Percentiles rank a stretch among this genome's conserved stretches.
phyloP scores from a whole-genome alignment of 2,797 vertebrate species.

The Synanceia verrucosa region DNA sequence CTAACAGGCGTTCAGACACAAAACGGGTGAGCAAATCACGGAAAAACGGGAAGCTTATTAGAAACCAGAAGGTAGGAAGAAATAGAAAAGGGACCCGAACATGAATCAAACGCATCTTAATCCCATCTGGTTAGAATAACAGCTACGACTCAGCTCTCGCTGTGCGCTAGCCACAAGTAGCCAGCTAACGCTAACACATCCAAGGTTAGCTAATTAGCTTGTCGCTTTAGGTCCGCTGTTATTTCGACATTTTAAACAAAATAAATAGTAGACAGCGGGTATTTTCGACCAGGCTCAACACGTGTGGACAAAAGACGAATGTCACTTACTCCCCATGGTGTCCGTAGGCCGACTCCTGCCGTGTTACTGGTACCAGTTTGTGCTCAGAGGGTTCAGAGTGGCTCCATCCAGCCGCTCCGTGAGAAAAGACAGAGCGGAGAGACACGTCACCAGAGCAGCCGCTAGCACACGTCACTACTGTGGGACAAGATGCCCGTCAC shows the following conservation, averaged over 20 bases:
- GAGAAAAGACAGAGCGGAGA: slow-evolving; percentile 73
- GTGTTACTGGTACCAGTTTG: slow-evolving; percentile 52
- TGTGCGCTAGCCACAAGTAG: slow-evolving; percentile 46
- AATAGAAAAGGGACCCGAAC: rapidly evolving
- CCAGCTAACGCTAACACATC: slow-evolving; percentile 38
- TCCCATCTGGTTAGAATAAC: not conserved
- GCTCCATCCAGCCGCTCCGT: slow-evolving; percentile 75
- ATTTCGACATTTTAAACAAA: not conserved
- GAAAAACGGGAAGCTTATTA: not conserved
- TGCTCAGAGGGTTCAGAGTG: slow-evolving; percentile 69
- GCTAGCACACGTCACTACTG: slow-evolving; percentile 79
- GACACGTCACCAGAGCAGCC: slow-evolving; percentile 86
- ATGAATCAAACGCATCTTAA: not conserved
- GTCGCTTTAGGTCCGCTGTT: not conserved
- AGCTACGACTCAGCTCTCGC: slow-evolving; percentile 13
- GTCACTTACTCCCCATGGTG: slow-evolving; percentile 84
- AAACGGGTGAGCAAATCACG: not conserved
- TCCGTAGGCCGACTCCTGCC: slow-evolving; percentile 52
- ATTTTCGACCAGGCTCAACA: not conserved
- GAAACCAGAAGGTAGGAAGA: rapidly evolving
- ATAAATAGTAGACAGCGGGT: not conserved
- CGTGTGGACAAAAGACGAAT: not conserved
- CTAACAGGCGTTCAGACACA: slow-evolving; percentile 45
- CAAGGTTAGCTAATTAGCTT: slow-evolving; percentile 66
- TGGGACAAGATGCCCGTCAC: not conserved